Base-by-base conservation (phyloP, 2,113 vertebrate species). In the Urocynchramus pylzowi region DNA sequence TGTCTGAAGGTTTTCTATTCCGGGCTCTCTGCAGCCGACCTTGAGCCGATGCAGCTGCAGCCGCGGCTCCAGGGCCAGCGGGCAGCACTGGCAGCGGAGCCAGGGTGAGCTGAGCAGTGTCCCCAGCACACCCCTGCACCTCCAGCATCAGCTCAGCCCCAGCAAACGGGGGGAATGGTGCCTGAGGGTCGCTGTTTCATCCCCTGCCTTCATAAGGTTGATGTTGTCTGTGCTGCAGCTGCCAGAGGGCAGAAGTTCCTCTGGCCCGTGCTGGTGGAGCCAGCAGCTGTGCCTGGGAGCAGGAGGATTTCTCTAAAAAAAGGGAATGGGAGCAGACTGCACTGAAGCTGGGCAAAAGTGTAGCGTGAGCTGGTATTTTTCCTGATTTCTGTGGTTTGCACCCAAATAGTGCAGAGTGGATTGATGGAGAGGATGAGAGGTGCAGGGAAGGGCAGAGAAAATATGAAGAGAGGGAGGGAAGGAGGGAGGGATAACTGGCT, bases 301-400 rank as follows among this genome's bases (percentile, higher is more conserved):
- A 14, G 9, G 3, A 16, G 11, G 59, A 5, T 50, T 88, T 61
- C 37, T 42, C 16, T 10, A 20, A 28, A 33, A 41, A 53, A 10
- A 2, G 27, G 44, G 49, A 60, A 54, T 3, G 15, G 4, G 13
- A 49, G 20, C 1, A 18, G 52, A 31, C 7, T 0, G 0, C 26
- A 12, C 13, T 17, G 23, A 59, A 31, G 16, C 14, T 39, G 64
- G 41, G 49, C 27, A 9, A 6, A 57, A 54, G 27, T 2, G 30
- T 20, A 18, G 44, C 49, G 8, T 0, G 5, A 70, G 74, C 9
- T 42, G 67, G 0, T 15, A 1, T 24, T 79, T 69, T 24, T 35
- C 54, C n/a, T 11, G 10, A 26, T 82, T 91, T 87, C 74, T 23
- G 6, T 6, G 17, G 53, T 71, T 75, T 18, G 13, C 12, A 35